These are phyloP conservation scores for Aphaenogaster ashmeadi DNA, from an alignment of 1,140 invertebrate genomes.

Conservation along the genomic window DNA sequence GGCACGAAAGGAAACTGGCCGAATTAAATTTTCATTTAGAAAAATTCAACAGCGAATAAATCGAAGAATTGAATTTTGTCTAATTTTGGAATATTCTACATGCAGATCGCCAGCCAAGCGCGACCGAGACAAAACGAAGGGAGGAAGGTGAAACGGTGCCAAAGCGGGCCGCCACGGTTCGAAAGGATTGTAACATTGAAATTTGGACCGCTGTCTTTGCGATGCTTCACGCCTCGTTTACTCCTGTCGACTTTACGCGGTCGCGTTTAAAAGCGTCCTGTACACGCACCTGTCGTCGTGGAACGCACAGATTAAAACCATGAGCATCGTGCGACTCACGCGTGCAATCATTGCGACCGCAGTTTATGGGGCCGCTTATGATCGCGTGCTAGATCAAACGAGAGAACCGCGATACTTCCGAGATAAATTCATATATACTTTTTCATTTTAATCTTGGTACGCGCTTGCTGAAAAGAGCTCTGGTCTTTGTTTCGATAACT, in stretches of 20 bases:
- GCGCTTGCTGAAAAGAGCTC: background rate
- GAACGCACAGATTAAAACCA: conserved; percentile 40
- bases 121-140: conserved; percentile 9
- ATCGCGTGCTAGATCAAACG: background rate
- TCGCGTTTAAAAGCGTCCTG: conserved; percentile 52
- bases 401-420: background rate
- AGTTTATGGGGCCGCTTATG: background rate
- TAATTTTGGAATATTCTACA: background rate
- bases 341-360: conserved; percentile 3
- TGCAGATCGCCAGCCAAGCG: background rate
- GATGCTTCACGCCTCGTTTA: conserved; percentile 55
- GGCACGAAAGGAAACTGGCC: background rate
- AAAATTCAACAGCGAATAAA: background rate
- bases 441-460: background rate
- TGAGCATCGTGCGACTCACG: conserved; percentile 31
- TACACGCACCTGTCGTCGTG: conserved; percentile 17
- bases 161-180: background rate
- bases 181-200: conserved; percentile 2
- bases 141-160: background rate
- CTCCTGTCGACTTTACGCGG: conserved; percentile 19
- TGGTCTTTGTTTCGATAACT: background rate
- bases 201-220: conserved; percentile 57
- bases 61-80: background rate
- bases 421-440: background rate
- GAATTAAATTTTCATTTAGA: background rate